These are phyloP conservation scores for Protodeltote pygarga DNA, from an alignment of 2,888 invertebrate genomes.

Conservation along the genomic window DNA sequence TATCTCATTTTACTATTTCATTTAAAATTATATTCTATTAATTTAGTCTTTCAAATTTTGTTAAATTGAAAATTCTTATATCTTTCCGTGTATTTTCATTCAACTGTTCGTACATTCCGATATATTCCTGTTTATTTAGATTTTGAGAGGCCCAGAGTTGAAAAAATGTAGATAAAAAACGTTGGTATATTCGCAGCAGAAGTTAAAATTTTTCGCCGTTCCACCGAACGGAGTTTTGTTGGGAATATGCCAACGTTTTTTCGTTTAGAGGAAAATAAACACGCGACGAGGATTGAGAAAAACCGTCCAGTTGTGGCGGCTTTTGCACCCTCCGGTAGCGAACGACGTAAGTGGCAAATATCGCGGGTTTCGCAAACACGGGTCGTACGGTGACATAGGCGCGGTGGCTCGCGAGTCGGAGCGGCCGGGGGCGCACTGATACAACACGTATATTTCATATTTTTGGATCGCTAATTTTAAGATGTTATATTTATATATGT, in stretches of 20 bases:
- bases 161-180: constrained; percentile 56
- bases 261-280: constrained; percentile 53
- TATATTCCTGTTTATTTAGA: constrained; percentile 57
- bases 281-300: constrained; percentile 81
- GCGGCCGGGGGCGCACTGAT: constrained; percentile 81
- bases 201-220: constrained; percentile 39
- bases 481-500: constrained; percentile 87
- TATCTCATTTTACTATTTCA: constrained; percentile 25
- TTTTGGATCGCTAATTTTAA: constrained; percentile 87
- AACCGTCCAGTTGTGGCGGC: constrained; percentile 85
- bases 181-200: constrained; percentile 59
- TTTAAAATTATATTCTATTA: constrained; percentile 45
- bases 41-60: constrained; percentile 18
- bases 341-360: constrained; percentile 71
- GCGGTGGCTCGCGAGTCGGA: constrained; percentile 67
- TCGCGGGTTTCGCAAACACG: constrained; percentile 26
- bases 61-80: constrained; percentile 19
- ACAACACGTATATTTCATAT: constrained; percentile 87
- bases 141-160: constrained; percentile 76
- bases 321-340: constrained; percentile 80
- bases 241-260: constrained; percentile 47
- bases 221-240: constrained; percentile 45
- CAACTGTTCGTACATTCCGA: constrained; percentile 46
- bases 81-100: constrained; percentile 18
- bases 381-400: constrained; percentile 31